These are phyloP conservation scores for Opisthocomus hoazin DNA, from an alignment of 2,113 vertebrate genomes.

Conservation along the genomic window DNA sequence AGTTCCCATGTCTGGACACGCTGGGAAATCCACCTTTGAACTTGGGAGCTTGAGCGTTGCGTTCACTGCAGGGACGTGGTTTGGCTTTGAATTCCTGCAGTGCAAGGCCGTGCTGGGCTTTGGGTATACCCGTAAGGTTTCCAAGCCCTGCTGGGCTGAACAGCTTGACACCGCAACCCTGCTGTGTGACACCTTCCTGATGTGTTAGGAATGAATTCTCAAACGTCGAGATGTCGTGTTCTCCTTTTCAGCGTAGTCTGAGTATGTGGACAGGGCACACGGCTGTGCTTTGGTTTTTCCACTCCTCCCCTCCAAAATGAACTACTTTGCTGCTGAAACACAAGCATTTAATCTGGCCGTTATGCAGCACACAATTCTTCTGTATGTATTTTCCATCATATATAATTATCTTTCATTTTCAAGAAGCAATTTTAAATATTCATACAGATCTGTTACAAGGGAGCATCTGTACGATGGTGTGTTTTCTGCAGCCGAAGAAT, in stretches of 20 bases:
- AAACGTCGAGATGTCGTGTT: background rate
- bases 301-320: background rate
- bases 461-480: background rate
- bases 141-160: background rate
- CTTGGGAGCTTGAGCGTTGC: accelerated
- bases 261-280: accelerated
- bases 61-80: accelerated
- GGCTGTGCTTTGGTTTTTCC: background rate
- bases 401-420: background rate
- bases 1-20: accelerated
- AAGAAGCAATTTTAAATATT: background rate
- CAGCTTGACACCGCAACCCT: background rate
- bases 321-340: background rate
- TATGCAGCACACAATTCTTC: background rate
- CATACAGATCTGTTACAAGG: background rate
- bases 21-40: accelerated
- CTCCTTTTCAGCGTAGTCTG: background rate
- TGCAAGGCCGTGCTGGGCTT: background rate
- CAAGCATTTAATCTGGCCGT: background rate
- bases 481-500: background rate
- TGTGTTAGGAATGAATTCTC: background rate
- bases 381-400: background rate
- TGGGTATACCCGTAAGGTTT: background rate
- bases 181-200: background rate
- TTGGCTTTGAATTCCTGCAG: background rate